Percentiles rank a stretch among this genome's conserved stretches.
phyloP scores from a whole-genome alignment of 2,113 vertebrate genomes.

The Monarcha castaneiventris region DNA sequence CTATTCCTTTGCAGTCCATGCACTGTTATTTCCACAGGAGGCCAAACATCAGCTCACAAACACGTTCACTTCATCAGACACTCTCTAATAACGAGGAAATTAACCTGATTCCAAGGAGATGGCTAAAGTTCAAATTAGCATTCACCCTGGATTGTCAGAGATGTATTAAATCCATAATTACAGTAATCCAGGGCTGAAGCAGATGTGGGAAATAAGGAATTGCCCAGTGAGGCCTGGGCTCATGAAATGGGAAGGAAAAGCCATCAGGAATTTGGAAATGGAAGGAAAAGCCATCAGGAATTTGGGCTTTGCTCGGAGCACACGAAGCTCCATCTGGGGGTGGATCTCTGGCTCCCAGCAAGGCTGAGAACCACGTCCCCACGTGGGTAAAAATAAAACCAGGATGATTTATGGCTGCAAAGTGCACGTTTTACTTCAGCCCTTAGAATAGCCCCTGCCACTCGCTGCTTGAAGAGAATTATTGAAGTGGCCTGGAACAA shows the following conservation, averaged over 20 bases:
- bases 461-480: not conserved
- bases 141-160: conserved; percentile 39
- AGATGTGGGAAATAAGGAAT: conserved; percentile 43
- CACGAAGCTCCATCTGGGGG: not conserved
- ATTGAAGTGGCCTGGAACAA: not conserved
- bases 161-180: conserved; percentile 65
- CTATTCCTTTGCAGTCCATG: not conserved
- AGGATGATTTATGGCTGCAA: not conserved
- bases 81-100: conserved; percentile 40
- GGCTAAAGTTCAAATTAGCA: conserved; percentile 58
- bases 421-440: not conserved
- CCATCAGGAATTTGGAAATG: conserved; percentile 10
- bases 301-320: not conserved
- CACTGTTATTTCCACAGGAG: not conserved
- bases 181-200: conserved; percentile 59
- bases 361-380: not conserved
- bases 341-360: not conserved
- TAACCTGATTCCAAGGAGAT: conserved; percentile 50
- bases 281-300: conserved; percentile 26
- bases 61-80: conserved; percentile 27
- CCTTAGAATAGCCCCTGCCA: not conserved
- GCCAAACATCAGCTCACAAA: conserved; percentile 17
- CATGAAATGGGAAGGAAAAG: conserved; percentile 13
- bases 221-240: conserved; percentile 35
- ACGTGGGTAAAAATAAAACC: not conserved